Evolutionary conservation across 30 jellyfish, hydroid and myxozoan genomes (phyloP).

Genomic region (Aurelia sp.): DNA sequence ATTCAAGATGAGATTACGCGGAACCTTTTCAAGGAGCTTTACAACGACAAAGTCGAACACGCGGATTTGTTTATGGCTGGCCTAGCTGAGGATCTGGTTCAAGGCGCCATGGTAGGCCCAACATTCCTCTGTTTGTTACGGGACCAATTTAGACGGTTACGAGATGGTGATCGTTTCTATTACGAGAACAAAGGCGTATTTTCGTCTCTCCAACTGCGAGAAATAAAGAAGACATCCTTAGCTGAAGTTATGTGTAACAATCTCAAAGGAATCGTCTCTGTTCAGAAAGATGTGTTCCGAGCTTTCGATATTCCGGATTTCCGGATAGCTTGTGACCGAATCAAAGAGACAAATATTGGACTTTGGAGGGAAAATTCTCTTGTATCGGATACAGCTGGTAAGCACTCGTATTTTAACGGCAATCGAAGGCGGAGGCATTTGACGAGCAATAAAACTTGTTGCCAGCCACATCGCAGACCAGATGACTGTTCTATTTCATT

Average conservation of each 20-base stretch:
- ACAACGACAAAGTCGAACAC: slow-evolving; percentile 57
- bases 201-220: slow-evolving; percentile 56
- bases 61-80: slow-evolving; percentile 82
- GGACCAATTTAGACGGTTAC: slow-evolving; percentile 64
- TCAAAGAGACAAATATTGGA: slow-evolving; percentile 52
- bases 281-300: slow-evolving; percentile 71
- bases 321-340: slow-evolving; percentile 63
- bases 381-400: slow-evolving; percentile 70
- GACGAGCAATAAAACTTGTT: too few species aligned
- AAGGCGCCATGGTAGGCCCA: slow-evolving; percentile 70
- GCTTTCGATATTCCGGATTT: slow-evolving; percentile 51
- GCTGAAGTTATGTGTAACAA: slow-evolving; percentile 81
- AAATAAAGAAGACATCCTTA: slow-evolving; percentile 59
- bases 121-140: slow-evolving; percentile 75
- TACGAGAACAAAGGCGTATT: slow-evolving; percentile 74
- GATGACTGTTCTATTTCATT: too few species aligned
- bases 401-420: background rate
- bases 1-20: slow-evolving; percentile 32
- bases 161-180: slow-evolving; percentile 84
- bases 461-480: too few species aligned
- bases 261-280: slow-evolving; percentile 78
- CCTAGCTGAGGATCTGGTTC: slow-evolving; percentile 53
- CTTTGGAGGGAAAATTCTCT: slow-evolving; percentile 76
- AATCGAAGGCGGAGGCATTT: too few species aligned
- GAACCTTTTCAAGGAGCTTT: slow-evolving; percentile 49